phyloP scores from a whole-genome alignment of 2,113 vertebrate species.

The Tragelaphus buxtoni region DNA sequence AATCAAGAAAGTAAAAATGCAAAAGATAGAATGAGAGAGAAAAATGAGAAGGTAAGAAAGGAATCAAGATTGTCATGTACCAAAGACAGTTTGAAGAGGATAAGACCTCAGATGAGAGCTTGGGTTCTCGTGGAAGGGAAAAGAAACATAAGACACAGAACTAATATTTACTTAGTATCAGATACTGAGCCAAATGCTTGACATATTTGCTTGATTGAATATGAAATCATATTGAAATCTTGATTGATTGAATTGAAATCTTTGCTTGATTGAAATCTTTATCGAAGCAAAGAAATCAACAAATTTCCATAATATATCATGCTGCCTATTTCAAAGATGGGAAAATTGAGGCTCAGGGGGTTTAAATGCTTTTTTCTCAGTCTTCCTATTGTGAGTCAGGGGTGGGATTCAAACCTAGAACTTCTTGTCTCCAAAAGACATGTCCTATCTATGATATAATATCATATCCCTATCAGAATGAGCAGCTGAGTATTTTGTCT shows the following conservation, averaged over 20 bases:
- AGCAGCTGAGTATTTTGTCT: neutral
- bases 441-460: neutral
- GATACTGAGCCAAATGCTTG: neutral
- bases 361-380: neutral
- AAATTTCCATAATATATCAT: neutral
- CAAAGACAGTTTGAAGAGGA: neutral
- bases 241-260: neutral
- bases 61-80: neutral
- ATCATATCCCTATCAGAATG: neutral
- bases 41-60: neutral
- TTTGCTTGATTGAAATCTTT: neutral
- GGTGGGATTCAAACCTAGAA: neutral
- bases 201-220: neutral
- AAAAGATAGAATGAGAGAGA: neutral
- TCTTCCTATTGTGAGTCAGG: neutral
- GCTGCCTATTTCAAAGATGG: neutral
- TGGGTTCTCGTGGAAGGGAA: neutral
- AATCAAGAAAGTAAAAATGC: neutral
- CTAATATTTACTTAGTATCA: neutral
- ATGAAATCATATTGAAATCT: neutral
- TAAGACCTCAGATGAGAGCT: neutral
- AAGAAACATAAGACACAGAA: neutral
- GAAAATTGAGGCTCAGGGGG: neutral
- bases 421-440: neutral
- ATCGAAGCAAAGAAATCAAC: neutral